Percentiles rank a stretch among this genome's conserved stretches.
Evolutionary conservation across 64 coral and sea anemone species (phyloP).

Genomic region (Acropora tenuis): DNA sequence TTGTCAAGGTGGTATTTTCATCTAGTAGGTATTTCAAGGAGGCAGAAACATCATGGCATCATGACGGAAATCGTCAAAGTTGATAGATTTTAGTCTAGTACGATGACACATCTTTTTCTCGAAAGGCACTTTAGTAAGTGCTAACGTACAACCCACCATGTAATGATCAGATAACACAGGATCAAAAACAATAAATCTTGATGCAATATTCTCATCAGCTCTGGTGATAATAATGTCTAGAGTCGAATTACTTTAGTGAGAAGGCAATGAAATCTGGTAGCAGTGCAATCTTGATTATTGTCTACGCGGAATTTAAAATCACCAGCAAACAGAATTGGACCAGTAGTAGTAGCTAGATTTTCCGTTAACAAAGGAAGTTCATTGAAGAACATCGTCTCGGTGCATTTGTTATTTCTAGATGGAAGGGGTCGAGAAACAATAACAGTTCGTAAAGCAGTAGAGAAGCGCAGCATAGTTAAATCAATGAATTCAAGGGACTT

Average conservation of each 20-base stretch:
- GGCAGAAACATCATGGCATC: background rate
- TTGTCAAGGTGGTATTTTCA: too few species aligned
- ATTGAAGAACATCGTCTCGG: constrained; percentile 28
- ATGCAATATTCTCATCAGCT: background rate
- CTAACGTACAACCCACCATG: background rate
- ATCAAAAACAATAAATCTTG: background rate
- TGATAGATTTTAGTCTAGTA: too few species aligned
- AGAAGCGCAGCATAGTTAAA: too few species aligned
- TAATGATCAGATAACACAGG: constrained; percentile 30
- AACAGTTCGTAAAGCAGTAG: background rate
- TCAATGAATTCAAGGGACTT: too few species aligned
- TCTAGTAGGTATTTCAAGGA: background rate
- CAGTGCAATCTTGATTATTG: background rate
- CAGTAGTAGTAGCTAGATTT: background rate
- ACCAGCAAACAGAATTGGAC: constrained; percentile 17
- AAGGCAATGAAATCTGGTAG: background rate
- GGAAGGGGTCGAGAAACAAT: constrained; percentile 37
- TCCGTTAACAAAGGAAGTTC: constrained; percentile 27
- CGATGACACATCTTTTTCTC: too few species aligned
- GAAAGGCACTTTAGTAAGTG: too few species aligned
- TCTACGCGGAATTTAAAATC: constrained; percentile 62
- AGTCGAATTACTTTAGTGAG: constrained; percentile 9
- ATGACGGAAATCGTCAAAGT: too few species aligned
- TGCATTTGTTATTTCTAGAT: background rate
- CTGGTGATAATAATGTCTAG: constrained; percentile 54